phyloP scores from a whole-genome alignment of 2,888 invertebrate genomes.

The Archips crataeganus region DNA sequence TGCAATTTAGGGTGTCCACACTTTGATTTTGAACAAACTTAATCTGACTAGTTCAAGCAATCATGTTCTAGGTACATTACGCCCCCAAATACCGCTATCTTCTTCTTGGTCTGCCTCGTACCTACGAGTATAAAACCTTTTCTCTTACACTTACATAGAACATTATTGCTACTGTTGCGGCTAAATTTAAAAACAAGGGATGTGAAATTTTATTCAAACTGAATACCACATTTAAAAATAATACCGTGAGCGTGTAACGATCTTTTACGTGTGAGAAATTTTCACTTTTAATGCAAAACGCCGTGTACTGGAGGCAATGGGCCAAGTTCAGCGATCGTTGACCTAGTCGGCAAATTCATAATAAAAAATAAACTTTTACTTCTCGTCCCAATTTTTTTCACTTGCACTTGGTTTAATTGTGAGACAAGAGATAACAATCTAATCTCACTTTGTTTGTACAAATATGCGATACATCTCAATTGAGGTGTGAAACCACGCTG shows the following conservation, averaged over 20 bases:
- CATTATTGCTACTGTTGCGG: background rate
- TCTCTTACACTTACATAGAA: no score
- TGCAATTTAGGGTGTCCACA: no score
- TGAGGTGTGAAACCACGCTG: background rate
- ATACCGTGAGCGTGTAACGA: conserved; percentile 15
- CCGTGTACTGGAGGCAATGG: conserved; percentile 29
- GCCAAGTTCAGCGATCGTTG: conserved; percentile 40
- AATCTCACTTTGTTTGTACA: conserved; percentile 22
- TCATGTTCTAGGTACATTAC: no score
- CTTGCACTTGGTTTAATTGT: conserved; percentile 41
- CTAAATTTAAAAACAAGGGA: background rate
- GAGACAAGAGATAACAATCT: conserved; percentile 30
- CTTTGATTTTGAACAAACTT: no score
- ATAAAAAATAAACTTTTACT: conserved; percentile 39
- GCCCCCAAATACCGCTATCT: no score
- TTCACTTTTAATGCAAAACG: conserved; percentile 37
- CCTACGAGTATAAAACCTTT: no score
- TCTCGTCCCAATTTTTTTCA: conserved; percentile 38
- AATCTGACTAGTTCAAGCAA: no score
- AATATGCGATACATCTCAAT: conserved; percentile 32
- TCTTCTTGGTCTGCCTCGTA: no score
- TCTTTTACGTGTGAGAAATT: conserved; percentile 28
- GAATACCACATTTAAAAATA: conserved; percentile 20
- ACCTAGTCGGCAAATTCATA: conserved; percentile 24
- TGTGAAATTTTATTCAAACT: background rate